phyloP scores from a whole-genome alignment of 2,797 vertebrate genomes.

The Aplochiton taeniatus region DNA sequence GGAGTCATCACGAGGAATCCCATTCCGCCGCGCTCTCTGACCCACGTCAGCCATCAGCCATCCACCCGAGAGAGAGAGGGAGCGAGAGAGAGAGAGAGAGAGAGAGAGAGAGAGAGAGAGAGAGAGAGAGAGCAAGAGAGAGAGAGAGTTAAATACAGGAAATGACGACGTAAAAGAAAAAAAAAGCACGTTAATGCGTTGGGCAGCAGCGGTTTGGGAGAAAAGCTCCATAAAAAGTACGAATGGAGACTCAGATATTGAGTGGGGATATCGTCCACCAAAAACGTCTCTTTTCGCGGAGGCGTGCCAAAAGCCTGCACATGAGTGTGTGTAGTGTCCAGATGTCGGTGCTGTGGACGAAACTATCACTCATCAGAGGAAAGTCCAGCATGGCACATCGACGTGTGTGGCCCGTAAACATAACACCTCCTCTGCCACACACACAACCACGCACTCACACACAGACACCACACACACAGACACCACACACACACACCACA shows the following conservation, averaged over 20 bases:
- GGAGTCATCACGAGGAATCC: slow-evolving; percentile 65
- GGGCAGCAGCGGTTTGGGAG: neutral
- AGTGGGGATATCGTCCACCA: too few relatives aligned
- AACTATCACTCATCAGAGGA: too few relatives aligned
- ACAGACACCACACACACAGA: neutral
- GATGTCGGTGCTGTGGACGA: too few relatives aligned
- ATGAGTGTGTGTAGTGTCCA: too few relatives aligned
- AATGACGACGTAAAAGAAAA: slow-evolving; percentile 31
- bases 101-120: slow-evolving; percentile 7
- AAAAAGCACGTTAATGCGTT: neutral
- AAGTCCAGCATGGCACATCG: too few relatives aligned
- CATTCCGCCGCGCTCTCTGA: slow-evolving; percentile 58
- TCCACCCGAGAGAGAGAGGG: slow-evolving; percentile 37
- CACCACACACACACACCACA: slow-evolving; percentile 2
- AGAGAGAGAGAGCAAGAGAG: neutral
- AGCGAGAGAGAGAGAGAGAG: slow-evolving; percentile 40
- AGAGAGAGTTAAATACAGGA: neutral
- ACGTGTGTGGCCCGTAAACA: too few relatives aligned
- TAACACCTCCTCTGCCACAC: neutral
- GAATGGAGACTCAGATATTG: too few relatives aligned
- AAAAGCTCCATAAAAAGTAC: too few relatives aligned
- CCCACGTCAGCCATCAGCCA: slow-evolving; percentile 47
- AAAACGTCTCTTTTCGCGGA: too few relatives aligned
- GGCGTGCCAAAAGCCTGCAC: too few relatives aligned
- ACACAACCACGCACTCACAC: neutral